Percentiles rank a stretch among this genome's conserved stretches.
Conservation (phyloP, 2,888 invertebrate genomes). For the Agriopis leucophaearia region DNA sequence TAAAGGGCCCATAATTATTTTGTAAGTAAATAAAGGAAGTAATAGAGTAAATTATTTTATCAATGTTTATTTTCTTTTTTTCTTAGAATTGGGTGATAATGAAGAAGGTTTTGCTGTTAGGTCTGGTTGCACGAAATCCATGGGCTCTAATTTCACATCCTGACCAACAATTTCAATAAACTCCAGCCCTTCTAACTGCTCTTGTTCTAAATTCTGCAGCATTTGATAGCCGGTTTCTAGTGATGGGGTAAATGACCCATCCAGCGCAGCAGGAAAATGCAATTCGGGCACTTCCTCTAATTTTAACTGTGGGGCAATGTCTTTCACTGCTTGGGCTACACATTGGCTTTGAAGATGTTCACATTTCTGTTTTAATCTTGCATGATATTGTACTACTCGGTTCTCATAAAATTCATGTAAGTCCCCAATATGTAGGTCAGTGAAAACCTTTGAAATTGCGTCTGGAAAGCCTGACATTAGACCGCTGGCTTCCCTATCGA, state of each 20-base stretch:
- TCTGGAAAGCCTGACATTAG: conserved; percentile 78
- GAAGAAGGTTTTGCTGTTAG: conserved; percentile 64
- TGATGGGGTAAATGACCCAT: conserved; percentile 84
- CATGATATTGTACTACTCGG: conserved; percentile 73
- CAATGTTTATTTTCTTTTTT: conserved; percentile 72
- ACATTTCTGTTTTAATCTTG: conserved; percentile 70
- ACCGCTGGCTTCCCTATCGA: conserved; percentile 77
- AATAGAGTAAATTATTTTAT: not conserved
- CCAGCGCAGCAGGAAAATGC: conserved; percentile 83
- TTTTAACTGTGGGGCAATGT: conserved; percentile 73
- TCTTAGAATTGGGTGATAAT: conserved; percentile 76
- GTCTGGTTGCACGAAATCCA: conserved; percentile 77
- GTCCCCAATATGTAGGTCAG: conserved; percentile 77
- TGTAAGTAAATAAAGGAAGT: not conserved
- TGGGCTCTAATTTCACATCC: conserved; percentile 78
- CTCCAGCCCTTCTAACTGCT: conserved; percentile 80
- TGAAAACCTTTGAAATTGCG: conserved; percentile 78
- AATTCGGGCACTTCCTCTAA: conserved; percentile 84
- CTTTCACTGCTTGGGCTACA: conserved; percentile 70
- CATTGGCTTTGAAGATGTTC: conserved; percentile 65
- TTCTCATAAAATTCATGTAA: conserved; percentile 79
- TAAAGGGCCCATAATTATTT: not conserved
- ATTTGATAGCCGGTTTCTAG: conserved; percentile 89
- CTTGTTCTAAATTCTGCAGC: conserved; percentile 88
- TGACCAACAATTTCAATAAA: conserved; percentile 75